A percentile compares a stretch with the other conserved stretches of the same genome.
These are phyloP conservation scores for Tetheella fluctuosa DNA, from an alignment of 2,888 invertebrate species.

Conservation along the genomic window DNA sequence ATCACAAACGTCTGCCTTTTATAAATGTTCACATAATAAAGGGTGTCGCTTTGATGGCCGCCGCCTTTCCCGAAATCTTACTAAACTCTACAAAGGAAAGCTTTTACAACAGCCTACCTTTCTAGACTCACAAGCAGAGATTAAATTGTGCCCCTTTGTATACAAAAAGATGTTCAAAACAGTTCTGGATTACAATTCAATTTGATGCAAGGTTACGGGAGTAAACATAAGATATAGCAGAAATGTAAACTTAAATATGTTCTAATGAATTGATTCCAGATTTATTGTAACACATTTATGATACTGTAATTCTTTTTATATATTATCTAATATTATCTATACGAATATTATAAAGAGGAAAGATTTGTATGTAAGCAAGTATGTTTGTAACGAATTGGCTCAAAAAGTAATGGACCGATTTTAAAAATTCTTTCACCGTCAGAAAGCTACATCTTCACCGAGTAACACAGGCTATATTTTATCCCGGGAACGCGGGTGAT, in stretches of 20 bases:
- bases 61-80: slow-evolving; percentile 42
- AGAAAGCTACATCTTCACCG: no score
- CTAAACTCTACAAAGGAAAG: slow-evolving; percentile 31
- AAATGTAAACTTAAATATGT: no score
- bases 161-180: background rate
- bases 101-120: slow-evolving; percentile 26
- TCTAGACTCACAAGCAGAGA: slow-evolving; percentile 12
- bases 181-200: background rate
- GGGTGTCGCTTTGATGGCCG: slow-evolving; percentile 42
- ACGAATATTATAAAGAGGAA: background rate
- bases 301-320: no score
- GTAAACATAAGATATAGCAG: no score
- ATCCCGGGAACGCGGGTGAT: no score
- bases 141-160: slow-evolving; percentile 8
- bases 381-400: no score
- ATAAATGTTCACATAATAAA: slow-evolving; percentile 38
- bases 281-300: no score
- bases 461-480: no score
- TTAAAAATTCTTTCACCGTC: background rate
- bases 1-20: slow-evolving; percentile 32
- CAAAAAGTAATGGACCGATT: no score
- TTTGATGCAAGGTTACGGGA: background rate
- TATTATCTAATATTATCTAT: background rate
- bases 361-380: no score
- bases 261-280: no score